Evolutionary conservation across 2,888 invertebrate species (phyloP), one percentile per base, ranked within the genome.

Genomic region (Allolobophora icterica): DNA sequence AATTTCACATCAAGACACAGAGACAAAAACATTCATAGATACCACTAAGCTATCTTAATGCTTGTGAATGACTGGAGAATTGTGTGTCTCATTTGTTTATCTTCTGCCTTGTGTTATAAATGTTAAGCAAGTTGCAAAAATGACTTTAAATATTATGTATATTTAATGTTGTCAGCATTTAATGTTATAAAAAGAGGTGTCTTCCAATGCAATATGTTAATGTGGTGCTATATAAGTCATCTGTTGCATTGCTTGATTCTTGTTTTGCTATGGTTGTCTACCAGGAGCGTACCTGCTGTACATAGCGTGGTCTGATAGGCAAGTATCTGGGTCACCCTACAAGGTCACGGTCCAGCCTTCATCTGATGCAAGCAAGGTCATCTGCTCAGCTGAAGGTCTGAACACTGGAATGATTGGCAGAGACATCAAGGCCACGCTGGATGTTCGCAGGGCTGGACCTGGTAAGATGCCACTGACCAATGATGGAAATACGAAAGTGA

Each of bases 341-440:
- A 96, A 96, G 94, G 95, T 96, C 90, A 95, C 94, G 91, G 94
- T 95, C n/a, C 24, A 35, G 21, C 90, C 34, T 21, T 33, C 71
- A 24, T 58, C 84, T 92, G 94, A 95, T 90, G 95, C 96, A 24
- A 94, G 95, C 92, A 94, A 95, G 91, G 96, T 96, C 30, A 93
- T 98, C 0, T 98, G 99, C 94, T 98, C 98, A 0, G 99, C 99
- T 21, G 98, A 99, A 93, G 99, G 99, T 0, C 96, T 99, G 84
- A 97, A 98, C 34, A 97, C 98, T 93, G 99, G 99, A 87, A 90
- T 42, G 15, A 97, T 99, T 91, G 99, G 99, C n/a, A 97, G 98
- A 93, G 99, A 99, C 95, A 98, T 99, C 93, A 97, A 98, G 94
- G 98, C 99, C 90, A 98, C 98, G 96, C 99, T 99, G 93, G 99